Evolutionary conservation across 64 coral and sea anemone species (phyloP).

Genomic region (Pachyseris speciosa): DNA sequence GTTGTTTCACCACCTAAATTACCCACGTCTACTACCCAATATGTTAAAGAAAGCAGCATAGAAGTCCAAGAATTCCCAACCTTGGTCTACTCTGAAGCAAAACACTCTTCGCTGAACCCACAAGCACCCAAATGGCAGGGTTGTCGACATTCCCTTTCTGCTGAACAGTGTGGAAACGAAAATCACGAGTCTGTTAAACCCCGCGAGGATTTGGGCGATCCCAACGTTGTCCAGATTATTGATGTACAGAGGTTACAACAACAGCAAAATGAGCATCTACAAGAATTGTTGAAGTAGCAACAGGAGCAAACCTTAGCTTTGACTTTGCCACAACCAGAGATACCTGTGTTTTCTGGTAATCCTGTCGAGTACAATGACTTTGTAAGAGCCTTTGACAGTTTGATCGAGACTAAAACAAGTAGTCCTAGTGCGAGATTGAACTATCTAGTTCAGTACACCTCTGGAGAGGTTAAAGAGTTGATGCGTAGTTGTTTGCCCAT

Average conservation of each 20-base stretch:
- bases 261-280: background rate
- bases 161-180: background rate
- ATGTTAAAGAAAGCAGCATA: background rate
- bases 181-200: background rate
- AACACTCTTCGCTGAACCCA: background rate
- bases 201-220: background rate
- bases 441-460: conserved; percentile 33
- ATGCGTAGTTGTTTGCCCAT: background rate
- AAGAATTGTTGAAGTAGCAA: background rate
- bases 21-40: background rate
- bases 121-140: background rate
- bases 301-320: background rate
- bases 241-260: background rate
- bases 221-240: background rate
- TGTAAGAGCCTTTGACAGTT: conserved; percentile 22
- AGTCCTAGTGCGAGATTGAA: conserved; percentile 9
- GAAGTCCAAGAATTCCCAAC: background rate
- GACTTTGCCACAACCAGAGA: conserved; percentile 5
- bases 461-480: conserved; percentile 26
- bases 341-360: conserved; percentile 12
- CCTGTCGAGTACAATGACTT: conserved; percentile 32
- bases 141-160: background rate
- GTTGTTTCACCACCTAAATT: background rate
- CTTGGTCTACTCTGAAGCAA: background rate
- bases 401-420: conserved; percentile 14